These are phyloP conservation scores for Siderastrea radians DNA, from an alignment of 92 coral and sea anemone species.

Conservation along the genomic window DNA sequence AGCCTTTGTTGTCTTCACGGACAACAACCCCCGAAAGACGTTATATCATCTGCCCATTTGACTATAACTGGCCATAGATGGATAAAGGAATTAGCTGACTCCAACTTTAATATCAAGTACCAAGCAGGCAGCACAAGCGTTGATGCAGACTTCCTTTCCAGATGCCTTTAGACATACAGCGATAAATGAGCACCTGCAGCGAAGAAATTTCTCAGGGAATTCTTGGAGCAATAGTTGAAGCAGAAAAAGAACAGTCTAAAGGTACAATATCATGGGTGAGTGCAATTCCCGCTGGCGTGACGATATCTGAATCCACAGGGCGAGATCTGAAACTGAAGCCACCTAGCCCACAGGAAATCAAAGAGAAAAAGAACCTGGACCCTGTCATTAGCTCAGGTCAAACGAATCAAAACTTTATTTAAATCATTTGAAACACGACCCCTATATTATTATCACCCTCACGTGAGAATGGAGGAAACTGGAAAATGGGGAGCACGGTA, in stretches of 20 bases:
- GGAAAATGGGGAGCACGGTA: neutral
- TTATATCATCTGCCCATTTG: neutral
- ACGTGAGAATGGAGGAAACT: neutral
- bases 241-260: neutral
- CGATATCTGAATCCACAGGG: neutral
- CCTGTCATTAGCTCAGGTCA: neutral
- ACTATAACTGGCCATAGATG: neutral
- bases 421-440: neutral
- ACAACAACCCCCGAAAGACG: neutral
- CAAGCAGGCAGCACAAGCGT: neutral
- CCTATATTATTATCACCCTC: neutral
- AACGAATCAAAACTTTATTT: neutral
- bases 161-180: neutral
- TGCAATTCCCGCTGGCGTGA: neutral
- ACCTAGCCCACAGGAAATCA: neutral
- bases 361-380: neutral
- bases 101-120: neutral
- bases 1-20: too few species aligned
- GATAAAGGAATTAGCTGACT: neutral
- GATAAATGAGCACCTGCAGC: neutral
- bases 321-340: neutral
- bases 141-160: neutral
- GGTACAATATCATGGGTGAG: neutral
- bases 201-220: neutral
- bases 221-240: neutral